phyloP scores from a whole-genome alignment of 2,113 vertebrate genomes.

The Elgaria multicarinata region DNA sequence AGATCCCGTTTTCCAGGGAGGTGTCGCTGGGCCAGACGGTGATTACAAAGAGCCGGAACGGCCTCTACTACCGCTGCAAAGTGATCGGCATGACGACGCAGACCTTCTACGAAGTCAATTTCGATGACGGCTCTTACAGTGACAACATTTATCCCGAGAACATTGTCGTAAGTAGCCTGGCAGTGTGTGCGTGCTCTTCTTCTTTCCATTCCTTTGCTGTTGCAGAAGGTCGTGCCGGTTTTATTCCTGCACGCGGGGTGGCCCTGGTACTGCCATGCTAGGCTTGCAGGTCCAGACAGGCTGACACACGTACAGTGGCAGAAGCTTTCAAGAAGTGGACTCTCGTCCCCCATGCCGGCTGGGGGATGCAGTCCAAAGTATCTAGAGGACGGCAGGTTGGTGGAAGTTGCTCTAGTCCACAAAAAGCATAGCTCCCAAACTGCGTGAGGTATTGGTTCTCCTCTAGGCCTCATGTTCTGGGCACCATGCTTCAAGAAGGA shows the following conservation, averaged over 20 bases:
- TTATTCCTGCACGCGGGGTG: background rate
- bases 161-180: slow-evolving; percentile 82
- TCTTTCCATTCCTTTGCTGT: rapidly evolving
- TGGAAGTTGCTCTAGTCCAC: too few species aligned
- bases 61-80: slow-evolving; percentile 90
- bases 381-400: too few species aligned
- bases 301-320: too few species aligned
- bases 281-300: too few species aligned
- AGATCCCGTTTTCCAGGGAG: slow-evolving; percentile 69
- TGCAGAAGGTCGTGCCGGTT: background rate
- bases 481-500: too few species aligned
- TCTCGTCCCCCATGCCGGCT: too few species aligned
- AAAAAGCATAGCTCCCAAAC: too few species aligned
- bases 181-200: too few species aligned
- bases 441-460: too few species aligned
- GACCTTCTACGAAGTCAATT: slow-evolving; percentile 95
- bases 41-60: slow-evolving; percentile 89
- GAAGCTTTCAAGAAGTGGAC: too few species aligned
- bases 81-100: slow-evolving; percentile 89
- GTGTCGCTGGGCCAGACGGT: slow-evolving; percentile 87
- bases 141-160: slow-evolving; percentile 96
- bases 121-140: slow-evolving; percentile 94
- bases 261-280: background rate
- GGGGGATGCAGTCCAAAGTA: too few species aligned
- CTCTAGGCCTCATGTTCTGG: too few species aligned